Conservation (phyloP, 2,797 vertebrate genomes). For the Lutjanus argentimaculatus region DNA sequence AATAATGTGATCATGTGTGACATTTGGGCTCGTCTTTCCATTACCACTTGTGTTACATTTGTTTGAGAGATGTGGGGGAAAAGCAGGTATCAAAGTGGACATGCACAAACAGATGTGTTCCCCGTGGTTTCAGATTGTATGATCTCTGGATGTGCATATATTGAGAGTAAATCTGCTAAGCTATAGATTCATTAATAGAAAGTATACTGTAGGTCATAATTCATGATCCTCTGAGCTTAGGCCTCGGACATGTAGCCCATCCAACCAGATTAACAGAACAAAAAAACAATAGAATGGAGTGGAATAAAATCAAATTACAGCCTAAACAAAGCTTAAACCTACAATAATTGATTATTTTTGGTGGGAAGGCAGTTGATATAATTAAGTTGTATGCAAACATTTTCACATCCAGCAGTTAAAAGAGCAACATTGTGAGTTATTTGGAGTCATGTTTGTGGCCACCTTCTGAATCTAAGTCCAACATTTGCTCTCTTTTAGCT, state of each 20-base stretch:
- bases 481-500: too few species aligned
- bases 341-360: neutral
- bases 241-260: neutral
- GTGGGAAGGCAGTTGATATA: neutral
- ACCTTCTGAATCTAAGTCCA: neutral
- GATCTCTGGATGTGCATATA: neutral
- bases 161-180: neutral
- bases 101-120: neutral
- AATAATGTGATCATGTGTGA: slow-evolving; percentile 3
- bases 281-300: neutral
- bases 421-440: too few species aligned
- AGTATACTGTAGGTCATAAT: neutral
- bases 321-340: neutral
- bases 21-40: slow-evolving; percentile 1
- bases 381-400: neutral
- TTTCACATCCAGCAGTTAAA: too few species aligned
- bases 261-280: neutral
- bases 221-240: too few species aligned
- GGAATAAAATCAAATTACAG: neutral
- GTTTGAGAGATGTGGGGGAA: neutral
- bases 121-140: neutral
- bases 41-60: slow-evolving; percentile 7
- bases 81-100: neutral
- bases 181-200: neutral
- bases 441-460: neutral